Evolutionary conservation across 2,797 vertebrate genomes (phyloP).

Genomic region (Enteromius thamalakanensis): DNA sequence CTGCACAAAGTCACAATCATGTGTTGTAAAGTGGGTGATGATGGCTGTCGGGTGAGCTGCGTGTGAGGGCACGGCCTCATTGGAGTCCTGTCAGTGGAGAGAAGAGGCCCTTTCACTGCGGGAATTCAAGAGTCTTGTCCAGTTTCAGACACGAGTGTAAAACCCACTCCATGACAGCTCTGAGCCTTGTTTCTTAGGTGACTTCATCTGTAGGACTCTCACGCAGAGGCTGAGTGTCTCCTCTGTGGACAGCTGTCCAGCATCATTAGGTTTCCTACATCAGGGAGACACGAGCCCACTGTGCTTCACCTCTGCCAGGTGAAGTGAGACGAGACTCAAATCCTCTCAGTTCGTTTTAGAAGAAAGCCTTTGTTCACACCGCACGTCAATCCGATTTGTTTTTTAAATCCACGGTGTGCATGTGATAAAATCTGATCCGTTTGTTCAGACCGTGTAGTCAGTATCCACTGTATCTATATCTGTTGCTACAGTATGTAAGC

Average conservation of each 20-base stretch:
- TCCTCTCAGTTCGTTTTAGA: conserved; percentile 20
- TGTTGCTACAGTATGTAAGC: neutral
- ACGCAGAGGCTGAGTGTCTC: conserved; percentile 46
- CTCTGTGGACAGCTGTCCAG: conserved; percentile 54
- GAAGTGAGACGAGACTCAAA: conserved; percentile 21
- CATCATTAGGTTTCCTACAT: conserved; percentile 49
- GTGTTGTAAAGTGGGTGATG: conserved; percentile 44
- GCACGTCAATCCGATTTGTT: conserved; percentile 13
- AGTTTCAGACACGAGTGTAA: conserved; percentile 39
- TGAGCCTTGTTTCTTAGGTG: conserved; percentile 31
- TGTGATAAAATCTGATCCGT: conserved; percentile 26
- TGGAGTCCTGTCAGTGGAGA: conserved; percentile 37
- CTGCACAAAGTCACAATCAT: conserved; percentile 46
- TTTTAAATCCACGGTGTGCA: conserved; percentile 11
- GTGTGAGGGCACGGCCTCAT: conserved; percentile 38
- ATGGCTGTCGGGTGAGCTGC: conserved; percentile 35
- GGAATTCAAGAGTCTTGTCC: conserved; percentile 43
- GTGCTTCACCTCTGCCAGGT: conserved; percentile 46
- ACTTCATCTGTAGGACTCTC: conserved; percentile 52
- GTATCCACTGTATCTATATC: neutral
- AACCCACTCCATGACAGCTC: conserved; percentile 44
- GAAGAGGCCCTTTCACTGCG: conserved; percentile 26
- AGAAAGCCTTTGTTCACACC: conserved; percentile 27
- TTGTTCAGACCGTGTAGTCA: conserved; percentile 18
- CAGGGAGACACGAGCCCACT: conserved; percentile 33